phyloP scores from a whole-genome alignment of 2,113 vertebrate species.

The Ardeotis arabs region DNA sequence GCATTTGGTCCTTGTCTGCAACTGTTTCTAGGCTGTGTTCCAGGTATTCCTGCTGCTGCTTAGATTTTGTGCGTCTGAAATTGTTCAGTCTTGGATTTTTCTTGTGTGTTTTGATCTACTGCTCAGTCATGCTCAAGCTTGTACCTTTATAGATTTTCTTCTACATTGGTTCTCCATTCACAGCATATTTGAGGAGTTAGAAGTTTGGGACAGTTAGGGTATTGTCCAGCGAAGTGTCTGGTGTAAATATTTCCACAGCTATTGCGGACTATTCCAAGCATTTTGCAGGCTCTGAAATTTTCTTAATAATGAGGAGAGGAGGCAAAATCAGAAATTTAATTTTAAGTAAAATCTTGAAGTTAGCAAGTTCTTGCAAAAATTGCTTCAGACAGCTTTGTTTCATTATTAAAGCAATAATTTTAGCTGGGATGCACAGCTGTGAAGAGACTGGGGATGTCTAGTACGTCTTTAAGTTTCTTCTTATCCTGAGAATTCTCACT shows the following conservation, averaged over 20 bases:
- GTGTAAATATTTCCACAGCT: not conserved
- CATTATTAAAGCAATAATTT: not conserved
- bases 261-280: not conserved
- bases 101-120: not conserved
- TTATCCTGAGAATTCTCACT: not conserved
- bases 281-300: not conserved
- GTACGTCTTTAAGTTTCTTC: not conserved
- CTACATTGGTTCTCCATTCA: not conserved
- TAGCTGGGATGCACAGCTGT: not conserved
- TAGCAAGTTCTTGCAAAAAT: not conserved
- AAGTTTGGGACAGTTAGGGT: not conserved
- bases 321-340: not conserved
- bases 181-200: not conserved
- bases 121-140: not conserved
- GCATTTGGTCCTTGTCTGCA: not conserved
- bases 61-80: not conserved
- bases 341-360: not conserved
- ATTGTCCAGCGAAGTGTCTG: not conserved
- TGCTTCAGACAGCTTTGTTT: not conserved
- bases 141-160: not conserved
- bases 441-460: not conserved
- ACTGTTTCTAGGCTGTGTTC: slow-evolving; percentile 4
- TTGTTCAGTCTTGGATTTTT: not conserved
- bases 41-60: not conserved
- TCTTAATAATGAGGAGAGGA: not conserved